Evolutionary conservation across 1,140 invertebrate genomes (phyloP).

Genomic region (Drosophila nannoptera): DNA sequence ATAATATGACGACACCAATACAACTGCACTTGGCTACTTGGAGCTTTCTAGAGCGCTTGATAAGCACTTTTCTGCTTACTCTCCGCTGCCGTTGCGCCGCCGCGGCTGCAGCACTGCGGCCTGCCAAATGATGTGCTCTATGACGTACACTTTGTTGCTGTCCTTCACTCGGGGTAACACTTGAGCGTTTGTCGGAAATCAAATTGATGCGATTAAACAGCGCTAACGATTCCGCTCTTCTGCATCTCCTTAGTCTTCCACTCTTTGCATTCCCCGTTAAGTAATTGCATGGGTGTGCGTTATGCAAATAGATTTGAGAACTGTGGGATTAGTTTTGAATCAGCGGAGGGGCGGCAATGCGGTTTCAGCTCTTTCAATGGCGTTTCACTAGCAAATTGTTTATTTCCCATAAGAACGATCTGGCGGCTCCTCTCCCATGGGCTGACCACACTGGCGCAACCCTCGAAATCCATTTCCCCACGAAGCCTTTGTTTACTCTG

Average conservation of each 20-base stretch:
- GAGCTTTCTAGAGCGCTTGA: slow-evolving; percentile 66
- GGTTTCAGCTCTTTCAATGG: no score
- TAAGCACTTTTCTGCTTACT: slow-evolving; percentile 45
- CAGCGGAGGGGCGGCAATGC: no score
- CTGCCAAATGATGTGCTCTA: slow-evolving; percentile 30
- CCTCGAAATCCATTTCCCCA: slow-evolving; percentile 11
- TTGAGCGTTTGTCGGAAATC: slow-evolving; percentile 70
- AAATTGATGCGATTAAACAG: slow-evolving; percentile 64
- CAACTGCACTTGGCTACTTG: slow-evolving; percentile 34
- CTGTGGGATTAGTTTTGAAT: no score
- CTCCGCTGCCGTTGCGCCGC: neutral
- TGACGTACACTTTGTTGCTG: slow-evolving; percentile 35
- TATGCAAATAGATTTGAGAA: neutral
- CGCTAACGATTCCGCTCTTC: slow-evolving; percentile 39
- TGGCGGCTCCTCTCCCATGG: neutral
- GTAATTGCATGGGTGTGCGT: slow-evolving; percentile 25
- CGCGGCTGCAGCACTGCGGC: slow-evolving; percentile 14
- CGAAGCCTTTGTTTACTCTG: slow-evolving; percentile 32
- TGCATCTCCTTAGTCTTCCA: neutral
- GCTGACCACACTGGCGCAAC: no score
- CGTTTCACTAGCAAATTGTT: no score
- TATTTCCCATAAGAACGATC: no score
- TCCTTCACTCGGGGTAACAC: slow-evolving; percentile 18
- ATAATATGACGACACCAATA: slow-evolving; percentile 55
- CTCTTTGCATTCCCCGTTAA: slow-evolving; percentile 27